These are phyloP conservation scores for Aegithalos caudatus DNA, from an alignment of 2,113 vertebrate genomes.

Conservation along the genomic window DNA sequence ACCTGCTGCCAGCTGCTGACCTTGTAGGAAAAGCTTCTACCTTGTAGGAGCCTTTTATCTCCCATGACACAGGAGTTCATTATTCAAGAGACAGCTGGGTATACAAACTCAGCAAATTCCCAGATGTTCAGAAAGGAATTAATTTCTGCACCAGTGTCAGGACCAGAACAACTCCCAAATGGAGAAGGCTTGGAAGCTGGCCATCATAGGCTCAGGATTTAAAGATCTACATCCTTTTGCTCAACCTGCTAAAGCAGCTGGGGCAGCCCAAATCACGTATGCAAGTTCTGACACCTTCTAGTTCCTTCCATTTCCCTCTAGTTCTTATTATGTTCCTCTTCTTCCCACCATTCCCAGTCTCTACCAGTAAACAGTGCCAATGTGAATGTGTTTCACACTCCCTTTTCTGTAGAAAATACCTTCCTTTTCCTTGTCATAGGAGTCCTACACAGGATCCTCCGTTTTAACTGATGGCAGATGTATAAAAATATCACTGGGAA, in stretches of 20 bases:
- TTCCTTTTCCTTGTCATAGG: not conserved
- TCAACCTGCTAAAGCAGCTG: not conserved
- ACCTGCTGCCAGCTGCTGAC: not conserved
- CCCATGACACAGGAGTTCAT: not conserved
- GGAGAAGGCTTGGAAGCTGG: not conserved
- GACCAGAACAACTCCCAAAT: not conserved
- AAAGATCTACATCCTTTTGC: not conserved
- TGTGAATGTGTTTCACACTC: not conserved
- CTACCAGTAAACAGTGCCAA: not conserved
- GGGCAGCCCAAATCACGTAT: accelerated
- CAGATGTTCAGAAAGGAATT: not conserved
- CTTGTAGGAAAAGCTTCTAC: not conserved
- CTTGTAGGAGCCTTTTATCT: not conserved
- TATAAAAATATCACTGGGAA: not conserved
- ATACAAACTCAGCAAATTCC: not conserved
- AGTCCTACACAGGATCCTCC: not conserved
- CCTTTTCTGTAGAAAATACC: not conserved
- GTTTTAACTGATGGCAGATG: not conserved
- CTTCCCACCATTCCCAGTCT: not conserved
- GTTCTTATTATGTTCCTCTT: not conserved
- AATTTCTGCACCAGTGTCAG: not conserved
- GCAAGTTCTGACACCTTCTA: not conserved
- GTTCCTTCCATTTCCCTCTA: not conserved
- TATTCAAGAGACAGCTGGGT: not conserved
- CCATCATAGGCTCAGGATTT: not conserved